phyloP scores from a whole-genome alignment of 2,797 vertebrate species.

The Pseudochirops corinnae region DNA sequence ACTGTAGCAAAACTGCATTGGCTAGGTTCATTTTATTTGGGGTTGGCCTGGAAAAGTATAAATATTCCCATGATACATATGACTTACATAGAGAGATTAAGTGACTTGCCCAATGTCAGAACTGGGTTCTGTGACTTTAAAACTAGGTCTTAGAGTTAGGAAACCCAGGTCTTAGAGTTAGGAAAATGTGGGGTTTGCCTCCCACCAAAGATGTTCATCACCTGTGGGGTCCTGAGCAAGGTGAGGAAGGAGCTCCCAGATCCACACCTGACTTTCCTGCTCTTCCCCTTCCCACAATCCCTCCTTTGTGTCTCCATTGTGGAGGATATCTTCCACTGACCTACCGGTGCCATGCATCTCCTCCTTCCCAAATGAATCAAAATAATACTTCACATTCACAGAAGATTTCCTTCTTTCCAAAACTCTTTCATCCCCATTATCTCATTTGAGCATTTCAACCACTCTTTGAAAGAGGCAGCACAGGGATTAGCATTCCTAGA shows the following conservation, averaged over 20 bases:
- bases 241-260: not conserved
- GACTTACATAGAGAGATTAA: not conserved
- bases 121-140: not conserved
- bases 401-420: not conserved
- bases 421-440: not conserved
- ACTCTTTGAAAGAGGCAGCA: not conserved
- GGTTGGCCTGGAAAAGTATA: not conserved
- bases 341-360: not conserved
- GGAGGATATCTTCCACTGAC: not conserved
- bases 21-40: not conserved
- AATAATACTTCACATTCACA: not conserved
- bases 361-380: not conserved
- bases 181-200: not conserved
- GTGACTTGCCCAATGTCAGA: not conserved
- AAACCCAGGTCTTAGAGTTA: not conserved
- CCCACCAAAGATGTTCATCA: not conserved
- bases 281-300: not conserved
- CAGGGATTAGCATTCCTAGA: not conserved
- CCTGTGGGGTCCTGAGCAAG: not conserved
- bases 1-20: not conserved
- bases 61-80: not conserved
- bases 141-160: not conserved
- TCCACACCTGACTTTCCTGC: not conserved
- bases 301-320: not conserved
- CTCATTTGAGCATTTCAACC: not conserved